Conservation (phyloP, 2,797 vertebrate genomes). For the Catharus ustulatus region DNA sequence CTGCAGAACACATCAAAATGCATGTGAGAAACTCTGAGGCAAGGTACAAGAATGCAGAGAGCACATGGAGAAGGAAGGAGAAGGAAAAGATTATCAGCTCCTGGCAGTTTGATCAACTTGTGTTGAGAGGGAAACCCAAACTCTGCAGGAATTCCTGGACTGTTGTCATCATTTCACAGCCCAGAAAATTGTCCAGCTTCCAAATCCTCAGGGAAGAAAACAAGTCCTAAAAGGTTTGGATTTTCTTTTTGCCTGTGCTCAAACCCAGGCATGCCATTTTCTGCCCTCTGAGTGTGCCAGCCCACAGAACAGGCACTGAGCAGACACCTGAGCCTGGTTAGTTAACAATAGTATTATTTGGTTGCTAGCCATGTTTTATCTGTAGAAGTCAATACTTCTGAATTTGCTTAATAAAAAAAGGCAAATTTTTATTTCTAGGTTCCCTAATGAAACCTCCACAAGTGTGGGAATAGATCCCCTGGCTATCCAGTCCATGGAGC, state of each 20-base stretch:
- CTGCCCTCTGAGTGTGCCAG: not conserved
- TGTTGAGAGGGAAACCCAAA: not conserved
- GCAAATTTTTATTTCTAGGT: not conserved
- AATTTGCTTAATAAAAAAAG: not conserved
- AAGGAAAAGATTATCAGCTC: not conserved
- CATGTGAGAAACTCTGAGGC: not conserved
- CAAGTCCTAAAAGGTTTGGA: not conserved
- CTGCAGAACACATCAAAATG: not conserved
- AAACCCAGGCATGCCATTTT: not conserved
- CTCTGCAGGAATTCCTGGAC: slow-evolving; percentile 1
- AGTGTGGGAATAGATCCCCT: not conserved
- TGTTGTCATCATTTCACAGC: not conserved
- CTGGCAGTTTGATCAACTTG: not conserved
- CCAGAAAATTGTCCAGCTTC: not conserved
- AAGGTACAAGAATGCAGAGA: fast-evolving
- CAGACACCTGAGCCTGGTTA: not conserved
- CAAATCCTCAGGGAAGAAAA: not conserved
- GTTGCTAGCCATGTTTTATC: not conserved
- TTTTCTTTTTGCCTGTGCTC: not conserved
- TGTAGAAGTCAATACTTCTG: not conserved
- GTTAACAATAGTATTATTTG: not conserved
- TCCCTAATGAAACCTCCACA: not conserved
- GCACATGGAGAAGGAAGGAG: fast-evolving
- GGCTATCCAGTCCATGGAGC: not conserved
- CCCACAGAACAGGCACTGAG: not conserved